Base-by-base conservation (phyloP, 2,113 vertebrate genomes). In the Lepus timidus region DNA sequence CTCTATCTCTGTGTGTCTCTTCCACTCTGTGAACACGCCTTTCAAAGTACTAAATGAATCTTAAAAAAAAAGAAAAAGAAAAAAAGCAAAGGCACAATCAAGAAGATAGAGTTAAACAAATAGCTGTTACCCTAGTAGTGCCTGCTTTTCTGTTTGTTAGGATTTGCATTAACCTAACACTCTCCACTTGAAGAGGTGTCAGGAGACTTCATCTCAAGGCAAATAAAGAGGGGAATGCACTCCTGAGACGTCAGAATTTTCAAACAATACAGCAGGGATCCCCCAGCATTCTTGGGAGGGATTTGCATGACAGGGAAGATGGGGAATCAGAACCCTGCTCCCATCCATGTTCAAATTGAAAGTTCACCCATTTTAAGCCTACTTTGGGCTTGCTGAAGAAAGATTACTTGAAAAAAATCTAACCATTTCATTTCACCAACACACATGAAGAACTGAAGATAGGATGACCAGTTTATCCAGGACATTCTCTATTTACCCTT, bases 281-380 rank as follows among this genome's bases (percentile, higher is more conserved):
- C 64, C 25, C 27, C 27, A 22, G 39, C 25, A 22, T 39, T 33
- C 13, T 6, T 11, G 8, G 27, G 27, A 39, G 4, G 4, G 13
- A 9, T 49, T 1, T 6, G 8, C 1, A 7, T 13, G 3, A 19
- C 31, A 61, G 4, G 17, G 36, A 67, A 10, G 27, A 49, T 49
- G 25, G 51, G 23, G 5, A 90, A 93, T n/a, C 44, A 19, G 39
- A 95, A 73, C 33, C 31, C 29, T 39, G 39, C 17, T 33, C 3
- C 73, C 0, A 11, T n/a, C 11, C n/a, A 67, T 29, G 33, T 82
- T 75, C 78, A 65, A n/a, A 79, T 3, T n/a, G 6, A 94, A 83
- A 71, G 70, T 90, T 78, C n/a, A 52, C 55, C 33, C 73, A 10
- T 88, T 91, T 95, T 62, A 79, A 44, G 39, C 39, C 39, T n/a